Evolutionary conservation across 1,140 invertebrate species (phyloP).

Genomic region (Polyergus mexicanus): DNA sequence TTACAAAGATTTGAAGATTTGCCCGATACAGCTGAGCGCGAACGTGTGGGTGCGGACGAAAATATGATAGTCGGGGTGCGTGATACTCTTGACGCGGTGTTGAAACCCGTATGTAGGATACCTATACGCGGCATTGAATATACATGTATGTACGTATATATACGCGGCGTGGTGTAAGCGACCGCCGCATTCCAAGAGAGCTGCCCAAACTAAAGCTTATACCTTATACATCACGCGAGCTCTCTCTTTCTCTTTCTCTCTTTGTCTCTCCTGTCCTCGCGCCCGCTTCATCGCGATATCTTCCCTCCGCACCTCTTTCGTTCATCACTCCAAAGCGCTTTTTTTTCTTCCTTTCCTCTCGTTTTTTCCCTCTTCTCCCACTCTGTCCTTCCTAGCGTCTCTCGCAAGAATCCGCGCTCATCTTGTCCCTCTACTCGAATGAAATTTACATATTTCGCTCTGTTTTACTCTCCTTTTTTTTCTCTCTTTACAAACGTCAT

Average conservation of each 20-base stretch:
- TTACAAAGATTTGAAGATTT: constrained; percentile 23
- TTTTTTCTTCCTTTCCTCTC: constrained; percentile 43
- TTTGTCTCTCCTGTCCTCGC: constrained; percentile 4
- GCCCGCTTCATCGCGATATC: not conserved
- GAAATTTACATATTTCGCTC: constrained; percentile 57
- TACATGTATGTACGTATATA: constrained; percentile 30
- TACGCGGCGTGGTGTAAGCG: constrained; percentile 66
- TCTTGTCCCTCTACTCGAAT: constrained; percentile 46
- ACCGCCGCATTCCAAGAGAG: constrained; percentile 81
- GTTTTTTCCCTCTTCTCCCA: constrained; percentile 11
- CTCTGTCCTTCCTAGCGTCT: constrained; percentile 32
- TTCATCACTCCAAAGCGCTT: constrained; percentile 26
- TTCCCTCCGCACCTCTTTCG: constrained; percentile 17
- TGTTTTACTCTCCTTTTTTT: constrained; percentile 5
- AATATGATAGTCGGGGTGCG: constrained; percentile 60
- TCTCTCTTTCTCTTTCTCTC: constrained; percentile 34
- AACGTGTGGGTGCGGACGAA: constrained; percentile 60
- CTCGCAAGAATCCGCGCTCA: constrained; percentile 26
- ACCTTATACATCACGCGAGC: constrained; percentile 66
- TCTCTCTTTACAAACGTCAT: not conserved
- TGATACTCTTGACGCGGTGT: constrained; percentile 60
- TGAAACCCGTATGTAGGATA: constrained; percentile 24
- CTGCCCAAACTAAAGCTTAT: constrained; percentile 82
- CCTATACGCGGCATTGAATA: constrained; percentile 55
- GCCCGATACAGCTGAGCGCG: not conserved